Base-by-base conservation (phyloP, 2,797 vertebrate species). In the Diceros bicornis region DNA sequence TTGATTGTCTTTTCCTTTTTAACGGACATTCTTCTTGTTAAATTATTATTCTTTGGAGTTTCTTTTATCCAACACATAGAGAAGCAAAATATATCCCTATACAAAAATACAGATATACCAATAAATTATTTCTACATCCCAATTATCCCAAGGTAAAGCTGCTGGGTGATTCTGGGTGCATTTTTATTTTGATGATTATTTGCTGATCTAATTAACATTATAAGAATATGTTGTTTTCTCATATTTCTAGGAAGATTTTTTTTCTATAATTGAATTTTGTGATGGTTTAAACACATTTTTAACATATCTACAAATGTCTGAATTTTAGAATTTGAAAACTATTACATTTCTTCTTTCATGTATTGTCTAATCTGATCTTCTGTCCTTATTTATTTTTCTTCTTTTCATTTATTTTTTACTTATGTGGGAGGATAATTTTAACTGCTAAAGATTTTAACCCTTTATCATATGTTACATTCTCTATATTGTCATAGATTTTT, bases 151-250 rank as follows among this genome's bases (percentile, higher is more conserved):
- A 66, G 4, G 14, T 88, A 61, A 96, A 4, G 3, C 9, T 47
- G 12, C 7, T 91, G 21, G 10, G 27, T 75, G 27, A 59, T 37
- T 34, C 52, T 82, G 92, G 55, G 8, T 55, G 0, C 2, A 75
- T 25, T 88, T 83, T 83, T 90, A 92, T n/a, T 89, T 25, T 61
- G 89, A 41, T 82, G 12, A 62, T 74, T 96, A 69, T 57, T 88
- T 85, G 6, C 21, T 95, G 41, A 62, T 66, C 8, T 69, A 89
- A 78, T 86, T 84, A 97, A 3, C 34, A 79, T 72, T 88, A 64
- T 13, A 75, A 94, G 2, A 75, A 2, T 57, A 79, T 66, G 27
- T 27, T 47, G 4, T 50, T 92, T 82, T 32, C 32, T 91, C 20
- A 62, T 57, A 41, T 83, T 82, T 87, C 72, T 89, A 75, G 21